phyloP scores from a whole-genome alignment of 2,888 invertebrate genomes.

The Pogonocherus hispidulus region DNA sequence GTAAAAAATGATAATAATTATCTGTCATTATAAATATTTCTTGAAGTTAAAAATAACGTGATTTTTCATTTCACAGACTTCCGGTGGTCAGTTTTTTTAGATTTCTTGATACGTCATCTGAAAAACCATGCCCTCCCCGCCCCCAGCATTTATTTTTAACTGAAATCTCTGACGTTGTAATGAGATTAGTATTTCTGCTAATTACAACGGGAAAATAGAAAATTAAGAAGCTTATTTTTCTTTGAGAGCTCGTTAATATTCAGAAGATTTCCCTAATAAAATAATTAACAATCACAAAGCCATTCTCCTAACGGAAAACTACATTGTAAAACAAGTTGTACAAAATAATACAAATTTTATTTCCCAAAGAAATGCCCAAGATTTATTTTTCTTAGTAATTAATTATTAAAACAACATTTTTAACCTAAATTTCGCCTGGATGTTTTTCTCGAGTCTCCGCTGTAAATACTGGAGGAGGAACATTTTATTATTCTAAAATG shows the following conservation, averaged over 20 bases:
- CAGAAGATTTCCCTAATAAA: background rate
- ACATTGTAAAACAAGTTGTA: background rate
- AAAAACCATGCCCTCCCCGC: background rate
- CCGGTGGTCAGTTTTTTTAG: no score
- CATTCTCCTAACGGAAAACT: background rate
- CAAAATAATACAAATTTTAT: slow-evolving; percentile 12
- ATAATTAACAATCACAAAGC: slow-evolving; percentile 1
- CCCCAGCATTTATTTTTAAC: background rate
- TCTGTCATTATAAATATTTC: no score
- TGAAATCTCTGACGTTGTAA: background rate
- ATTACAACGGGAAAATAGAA: slow-evolving; percentile 5
- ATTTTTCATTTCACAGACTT: no score
- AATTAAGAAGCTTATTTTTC: slow-evolving; percentile 3
- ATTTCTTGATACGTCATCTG: no score
- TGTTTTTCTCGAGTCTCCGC: slow-evolving; percentile 20
- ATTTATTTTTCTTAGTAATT: slow-evolving; percentile 19
- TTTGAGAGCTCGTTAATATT: background rate
- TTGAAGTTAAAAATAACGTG: no score
- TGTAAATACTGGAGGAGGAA: slow-evolving; percentile 28
- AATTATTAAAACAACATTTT: slow-evolving; percentile 25
- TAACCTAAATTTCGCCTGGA: slow-evolving; percentile 22
- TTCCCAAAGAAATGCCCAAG: background rate
- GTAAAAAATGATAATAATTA: no score
- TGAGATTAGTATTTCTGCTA: slow-evolving; percentile 2
- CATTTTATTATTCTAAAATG: slow-evolving; percentile 29